phyloP scores from a whole-genome alignment of 2,113 vertebrate species.

The Aplodontia rufa region DNA sequence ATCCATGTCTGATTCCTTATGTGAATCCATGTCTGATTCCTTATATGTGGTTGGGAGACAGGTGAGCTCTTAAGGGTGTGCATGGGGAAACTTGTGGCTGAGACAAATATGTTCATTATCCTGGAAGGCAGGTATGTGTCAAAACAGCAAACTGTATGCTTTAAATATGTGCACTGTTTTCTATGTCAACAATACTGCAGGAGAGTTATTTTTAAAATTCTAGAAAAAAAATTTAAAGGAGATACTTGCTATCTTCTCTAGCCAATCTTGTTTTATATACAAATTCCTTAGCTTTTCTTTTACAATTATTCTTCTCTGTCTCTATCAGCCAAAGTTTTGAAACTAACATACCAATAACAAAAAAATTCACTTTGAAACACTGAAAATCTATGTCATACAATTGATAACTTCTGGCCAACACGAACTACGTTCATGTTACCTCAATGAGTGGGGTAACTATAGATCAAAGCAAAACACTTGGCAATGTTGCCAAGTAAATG shows the following conservation, averaged over 20 bases:
- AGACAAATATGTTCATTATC: neutral
- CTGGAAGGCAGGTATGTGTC: neutral
- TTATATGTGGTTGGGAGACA: neutral
- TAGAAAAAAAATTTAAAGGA: neutral
- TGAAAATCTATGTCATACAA: neutral
- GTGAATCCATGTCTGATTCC: too few species aligned
- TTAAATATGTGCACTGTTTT: neutral
- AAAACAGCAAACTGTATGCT: neutral
- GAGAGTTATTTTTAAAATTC: neutral
- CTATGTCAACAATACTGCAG: neutral
- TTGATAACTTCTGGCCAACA: neutral
- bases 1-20: too few species aligned
- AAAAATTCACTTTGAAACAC: conserved; percentile 15
- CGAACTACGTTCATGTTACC: neutral
- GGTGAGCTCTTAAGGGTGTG: neutral
- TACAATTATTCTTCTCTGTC: neutral
- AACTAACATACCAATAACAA: neutral
- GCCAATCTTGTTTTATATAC: neutral
- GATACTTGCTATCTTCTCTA: neutral
- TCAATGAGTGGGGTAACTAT: neutral
- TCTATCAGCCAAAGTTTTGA: neutral
- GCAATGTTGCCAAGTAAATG: neutral
- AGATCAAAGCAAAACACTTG: neutral
- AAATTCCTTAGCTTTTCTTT: neutral
- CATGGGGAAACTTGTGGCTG: neutral